Evolutionary conservation across 2,113 vertebrate genomes (phyloP).

Genomic region (Pelecanus crispus): DNA sequence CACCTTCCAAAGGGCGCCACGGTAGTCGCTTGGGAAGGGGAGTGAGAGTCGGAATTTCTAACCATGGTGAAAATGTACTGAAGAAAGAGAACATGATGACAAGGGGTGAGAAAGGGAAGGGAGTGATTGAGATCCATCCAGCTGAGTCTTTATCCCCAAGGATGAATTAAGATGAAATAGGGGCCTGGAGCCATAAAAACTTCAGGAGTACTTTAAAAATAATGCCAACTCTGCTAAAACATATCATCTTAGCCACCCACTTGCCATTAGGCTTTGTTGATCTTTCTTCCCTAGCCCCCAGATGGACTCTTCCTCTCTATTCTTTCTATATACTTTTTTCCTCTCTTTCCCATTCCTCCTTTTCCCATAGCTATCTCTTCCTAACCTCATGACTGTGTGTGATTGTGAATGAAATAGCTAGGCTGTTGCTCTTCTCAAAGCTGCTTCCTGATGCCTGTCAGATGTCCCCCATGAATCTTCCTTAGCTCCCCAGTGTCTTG

Average conservation of each 20-base stretch:
- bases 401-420: not conserved
- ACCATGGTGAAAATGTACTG: slow-evolving; percentile 60
- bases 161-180: slow-evolving; percentile 62
- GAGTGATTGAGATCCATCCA: slow-evolving; percentile 57
- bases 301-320: not conserved
- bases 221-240: not conserved
- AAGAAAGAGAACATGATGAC: slow-evolving; percentile 63
- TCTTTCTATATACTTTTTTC: not conserved
- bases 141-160: slow-evolving; percentile 56
- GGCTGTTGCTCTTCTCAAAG: not conserved
- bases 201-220: slow-evolving; percentile 56
- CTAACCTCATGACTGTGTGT: not conserved
- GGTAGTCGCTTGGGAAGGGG: slow-evolving; percentile 60
- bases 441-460: not conserved
- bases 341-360: not conserved
- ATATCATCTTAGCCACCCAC: not conserved
- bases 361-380: not conserved
- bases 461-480: not conserved
- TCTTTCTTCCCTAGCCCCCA: not conserved
- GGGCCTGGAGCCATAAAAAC: slow-evolving; percentile 3
- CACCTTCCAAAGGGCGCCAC: slow-evolving; percentile 65
- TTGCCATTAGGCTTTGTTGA: slow-evolving; percentile 1
- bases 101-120: slow-evolving; percentile 60
- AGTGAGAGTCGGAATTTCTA: slow-evolving; percentile 62
- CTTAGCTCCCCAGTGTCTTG: not conserved